Evolutionary conservation across 2,797 vertebrate genomes (phyloP).

Genomic region (Tenualosa ilisha): DNA sequence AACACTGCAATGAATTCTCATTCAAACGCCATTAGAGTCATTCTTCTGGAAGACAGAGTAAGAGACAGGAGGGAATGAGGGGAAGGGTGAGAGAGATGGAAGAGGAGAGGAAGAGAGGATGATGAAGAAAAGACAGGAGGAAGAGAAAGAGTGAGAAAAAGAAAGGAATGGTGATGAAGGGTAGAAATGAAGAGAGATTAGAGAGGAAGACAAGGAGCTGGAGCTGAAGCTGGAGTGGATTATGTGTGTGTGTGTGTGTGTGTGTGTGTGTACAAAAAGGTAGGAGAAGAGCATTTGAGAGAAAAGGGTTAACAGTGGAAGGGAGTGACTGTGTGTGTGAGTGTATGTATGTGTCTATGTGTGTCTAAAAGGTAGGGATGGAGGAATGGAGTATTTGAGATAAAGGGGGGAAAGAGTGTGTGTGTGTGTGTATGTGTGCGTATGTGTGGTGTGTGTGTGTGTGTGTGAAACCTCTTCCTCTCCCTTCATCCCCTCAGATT

Average conservation of each 20-base stretch:
- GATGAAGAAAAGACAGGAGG: background rate
- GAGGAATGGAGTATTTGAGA: no score
- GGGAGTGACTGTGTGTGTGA: no score
- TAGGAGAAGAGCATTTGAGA: no score
- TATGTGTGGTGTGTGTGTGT: background rate
- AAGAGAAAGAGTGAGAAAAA: background rate
- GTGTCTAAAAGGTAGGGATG: no score
- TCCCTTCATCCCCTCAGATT: conserved; percentile 41
- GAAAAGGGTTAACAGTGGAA: no score
- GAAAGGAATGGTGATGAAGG: background rate
- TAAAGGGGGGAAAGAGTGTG: no score
- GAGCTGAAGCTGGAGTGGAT: background rate
- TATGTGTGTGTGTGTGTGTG: background rate
- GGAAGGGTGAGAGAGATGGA: conserved; percentile 23
- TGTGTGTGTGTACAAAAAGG: background rate
- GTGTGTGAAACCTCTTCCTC: conserved; percentile 18
- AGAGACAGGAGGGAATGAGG: conserved; percentile 25
- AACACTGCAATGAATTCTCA: conserved; percentile 54
- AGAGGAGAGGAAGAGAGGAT: background rate
- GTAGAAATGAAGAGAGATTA: background rate
- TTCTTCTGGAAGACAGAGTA: conserved; percentile 8
- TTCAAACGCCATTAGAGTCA: conserved; percentile 47
- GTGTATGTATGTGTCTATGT: no score
- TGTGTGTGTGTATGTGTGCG: background rate
- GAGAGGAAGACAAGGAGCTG: background rate